Conservation (phyloP, 1,140 invertebrate genomes). For the Drosophila orena region DNA sequence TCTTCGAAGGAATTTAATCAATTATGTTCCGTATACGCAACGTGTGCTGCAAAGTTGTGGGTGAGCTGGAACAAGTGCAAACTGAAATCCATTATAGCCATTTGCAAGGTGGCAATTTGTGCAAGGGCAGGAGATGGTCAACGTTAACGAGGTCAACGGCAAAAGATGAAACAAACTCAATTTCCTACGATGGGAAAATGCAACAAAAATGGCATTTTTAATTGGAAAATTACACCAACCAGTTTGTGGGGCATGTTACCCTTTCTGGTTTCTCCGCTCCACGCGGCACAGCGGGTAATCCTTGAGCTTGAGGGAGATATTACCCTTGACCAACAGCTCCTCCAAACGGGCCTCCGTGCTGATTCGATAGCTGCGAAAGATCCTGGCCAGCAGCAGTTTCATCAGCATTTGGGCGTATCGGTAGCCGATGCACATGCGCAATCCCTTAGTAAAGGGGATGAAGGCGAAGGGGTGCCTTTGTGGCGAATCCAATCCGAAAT, state of each 20-base stretch:
- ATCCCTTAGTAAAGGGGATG: conserved; percentile 81
- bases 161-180: conserved; percentile 73
- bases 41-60: conserved; percentile 16
- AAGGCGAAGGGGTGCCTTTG: conserved; percentile 72
- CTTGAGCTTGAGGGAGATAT: conserved; percentile 72
- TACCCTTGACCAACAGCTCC: conserved; percentile 69
- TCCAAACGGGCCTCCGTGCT: conserved; percentile 58
- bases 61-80: conserved; percentile 10
- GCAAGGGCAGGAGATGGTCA: conserved; percentile 1
- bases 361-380: conserved; percentile 74
- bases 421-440: conserved; percentile 84
- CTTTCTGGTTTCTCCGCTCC: conserved; percentile 44
- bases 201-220: conserved; percentile 70
- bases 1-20: conserved; percentile 61
- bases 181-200: conserved; percentile 52
- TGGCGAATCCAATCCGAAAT: conserved; percentile 54
- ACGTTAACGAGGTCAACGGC: conserved; percentile 43
- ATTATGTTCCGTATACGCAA: conserved; percentile 63
- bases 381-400: conserved; percentile 74
- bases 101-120: conserved; percentile 54
- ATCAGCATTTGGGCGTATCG: conserved; percentile 77
- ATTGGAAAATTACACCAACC: conserved; percentile 68
- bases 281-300: conserved; percentile 74
- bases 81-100: conserved; percentile 14
- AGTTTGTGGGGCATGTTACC: too few relatives aligned